Percentiles rank a stretch among this genome's conserved stretches.
These are phyloP conservation scores for Lophura nycthemera DNA, from an alignment of 2,113 vertebrate species.

Conservation along the genomic window DNA sequence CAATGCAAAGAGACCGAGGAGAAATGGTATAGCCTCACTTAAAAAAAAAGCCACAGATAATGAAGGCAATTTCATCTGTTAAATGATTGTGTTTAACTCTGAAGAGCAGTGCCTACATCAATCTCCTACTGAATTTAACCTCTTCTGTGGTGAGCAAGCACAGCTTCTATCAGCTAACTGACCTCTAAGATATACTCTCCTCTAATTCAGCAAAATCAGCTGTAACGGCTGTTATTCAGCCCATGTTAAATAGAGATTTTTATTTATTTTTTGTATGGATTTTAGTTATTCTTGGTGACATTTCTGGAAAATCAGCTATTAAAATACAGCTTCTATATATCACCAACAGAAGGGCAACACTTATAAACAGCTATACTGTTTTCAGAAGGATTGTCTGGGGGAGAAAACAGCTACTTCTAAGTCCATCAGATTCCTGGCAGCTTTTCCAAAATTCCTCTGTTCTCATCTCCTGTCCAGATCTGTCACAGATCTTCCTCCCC, in stretches of 20 bases:
- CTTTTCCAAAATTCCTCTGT: neutral
- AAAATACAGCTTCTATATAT: neutral
- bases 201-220: conserved; percentile 19
- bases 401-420: neutral
- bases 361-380: neutral
- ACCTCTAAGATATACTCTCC: neutral
- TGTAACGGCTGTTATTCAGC: neutral
- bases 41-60: neutral
- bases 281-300: neutral
- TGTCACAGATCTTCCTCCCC: neutral
- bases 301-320: neutral
- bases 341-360: neutral
- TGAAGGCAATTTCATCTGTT: conserved; percentile 11
- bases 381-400: neutral
- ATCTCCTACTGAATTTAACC: neutral
- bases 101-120: neutral
- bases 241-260: neutral
- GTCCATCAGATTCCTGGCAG: neutral
- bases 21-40: neutral
- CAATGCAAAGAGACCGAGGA: neutral
- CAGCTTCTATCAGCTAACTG: neutral
- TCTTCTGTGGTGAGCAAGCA: neutral
- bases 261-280: conserved; percentile 7
- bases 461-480: neutral
- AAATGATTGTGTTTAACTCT: neutral